phyloP scores from a whole-genome alignment of 2,113 vertebrate genomes.

The Kobus ellipsiprymnus region DNA sequence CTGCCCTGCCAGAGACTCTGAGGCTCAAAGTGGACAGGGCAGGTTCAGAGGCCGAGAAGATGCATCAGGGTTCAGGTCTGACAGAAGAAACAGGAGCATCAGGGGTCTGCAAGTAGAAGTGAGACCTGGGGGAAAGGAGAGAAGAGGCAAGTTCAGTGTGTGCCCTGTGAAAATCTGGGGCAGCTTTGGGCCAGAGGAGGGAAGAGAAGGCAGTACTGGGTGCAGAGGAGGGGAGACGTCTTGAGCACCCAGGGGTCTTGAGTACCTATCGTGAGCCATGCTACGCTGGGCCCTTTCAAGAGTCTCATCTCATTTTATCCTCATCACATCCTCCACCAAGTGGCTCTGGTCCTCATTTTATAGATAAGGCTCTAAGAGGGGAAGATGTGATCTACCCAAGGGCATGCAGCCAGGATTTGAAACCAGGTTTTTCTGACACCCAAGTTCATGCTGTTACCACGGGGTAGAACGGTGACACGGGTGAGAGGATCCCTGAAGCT shows the following conservation, averaged over 20 bases:
- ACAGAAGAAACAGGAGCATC: not conserved
- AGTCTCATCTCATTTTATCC: not conserved
- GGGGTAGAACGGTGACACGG: not conserved
- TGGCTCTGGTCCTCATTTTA: not conserved
- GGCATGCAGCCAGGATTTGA: not conserved
- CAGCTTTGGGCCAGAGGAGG: not conserved
- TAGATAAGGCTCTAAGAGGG: not conserved
- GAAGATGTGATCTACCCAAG: not conserved
- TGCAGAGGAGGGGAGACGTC: not conserved
- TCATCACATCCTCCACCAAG: not conserved
- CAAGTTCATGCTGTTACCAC: not conserved
- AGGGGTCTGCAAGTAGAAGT: not conserved
- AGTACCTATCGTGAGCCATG: too few species aligned
- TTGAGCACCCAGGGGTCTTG: not conserved
- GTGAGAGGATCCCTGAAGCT: not conserved
- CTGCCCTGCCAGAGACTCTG: not conserved
- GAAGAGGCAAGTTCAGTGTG: not conserved
- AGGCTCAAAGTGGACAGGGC: not conserved
- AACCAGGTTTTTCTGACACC: not conserved
- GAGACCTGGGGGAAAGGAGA: too few species aligned
- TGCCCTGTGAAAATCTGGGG: not conserved
- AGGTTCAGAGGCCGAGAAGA: not conserved
- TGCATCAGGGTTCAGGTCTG: not conserved
- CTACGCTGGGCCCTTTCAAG: not conserved
- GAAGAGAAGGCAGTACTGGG: not conserved